phyloP scores from a whole-genome alignment of 2,113 vertebrate genomes.

The Leptobrachium leishanense region DNA sequence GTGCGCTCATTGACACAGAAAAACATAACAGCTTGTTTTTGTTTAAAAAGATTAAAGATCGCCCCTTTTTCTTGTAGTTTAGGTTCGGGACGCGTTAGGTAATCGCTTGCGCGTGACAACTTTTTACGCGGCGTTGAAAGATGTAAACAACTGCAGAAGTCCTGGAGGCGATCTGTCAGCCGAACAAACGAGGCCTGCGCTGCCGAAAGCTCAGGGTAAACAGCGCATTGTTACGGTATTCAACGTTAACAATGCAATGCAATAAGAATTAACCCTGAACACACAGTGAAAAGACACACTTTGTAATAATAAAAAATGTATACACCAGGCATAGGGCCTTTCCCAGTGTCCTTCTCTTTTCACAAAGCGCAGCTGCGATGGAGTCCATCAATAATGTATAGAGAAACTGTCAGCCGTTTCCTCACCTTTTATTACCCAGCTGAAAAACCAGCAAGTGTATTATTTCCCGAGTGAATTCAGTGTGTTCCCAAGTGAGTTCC shows the following conservation, averaged over 20 bases:
- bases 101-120: conserved; percentile 29
- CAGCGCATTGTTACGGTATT: conserved; percentile 43
- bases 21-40: not conserved
- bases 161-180: conserved; percentile 37
- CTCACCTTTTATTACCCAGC: not conserved
- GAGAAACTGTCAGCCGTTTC: conserved; percentile 13
- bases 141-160: conserved; percentile 31
- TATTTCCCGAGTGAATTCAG: conserved; percentile 17
- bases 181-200: conserved; percentile 21
- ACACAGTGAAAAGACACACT: conserved; percentile 39
- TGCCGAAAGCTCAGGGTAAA: conserved; percentile 43
- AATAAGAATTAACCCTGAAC: conserved; percentile 39
- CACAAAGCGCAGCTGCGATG: conserved; percentile 31
- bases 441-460: not conserved
- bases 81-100: conserved; percentile 13
- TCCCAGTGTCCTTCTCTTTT: conserved; percentile 17
- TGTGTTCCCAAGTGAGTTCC: not conserved
- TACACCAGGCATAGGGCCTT: not conserved
- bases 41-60: conserved; percentile 8
- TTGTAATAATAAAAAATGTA: conserved; percentile 37
- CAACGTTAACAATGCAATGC: conserved; percentile 38
- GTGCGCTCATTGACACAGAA: not conserved
- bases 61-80: not conserved
- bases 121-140: conserved; percentile 22
- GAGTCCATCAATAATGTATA: conserved; percentile 31